Evolutionary conservation across 1,140 invertebrate genomes (phyloP).

Genomic region (Rhyacophila brunnea): DNA sequence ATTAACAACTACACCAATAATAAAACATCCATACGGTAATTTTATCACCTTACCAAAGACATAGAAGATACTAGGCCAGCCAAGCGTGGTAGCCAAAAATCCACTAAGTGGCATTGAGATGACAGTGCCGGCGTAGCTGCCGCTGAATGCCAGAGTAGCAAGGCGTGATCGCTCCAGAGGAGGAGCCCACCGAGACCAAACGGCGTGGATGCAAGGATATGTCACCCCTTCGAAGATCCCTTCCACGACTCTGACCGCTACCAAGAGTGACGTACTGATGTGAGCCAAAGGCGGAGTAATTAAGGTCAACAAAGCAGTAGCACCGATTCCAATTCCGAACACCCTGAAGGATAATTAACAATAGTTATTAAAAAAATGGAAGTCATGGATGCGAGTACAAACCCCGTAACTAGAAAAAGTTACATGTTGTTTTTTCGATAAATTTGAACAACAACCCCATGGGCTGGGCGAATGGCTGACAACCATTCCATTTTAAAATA

Average conservation of each 20-base stretch:
- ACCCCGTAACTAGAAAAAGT: too few species aligned
- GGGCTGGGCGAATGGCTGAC: too few species aligned
- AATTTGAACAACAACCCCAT: too few species aligned
- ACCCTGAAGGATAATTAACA: constrained; percentile 46
- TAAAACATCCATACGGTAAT: too few species aligned
- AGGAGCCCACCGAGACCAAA: constrained; percentile 89
- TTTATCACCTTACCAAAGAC: constrained; percentile 69
- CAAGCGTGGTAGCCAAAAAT: constrained; percentile 66
- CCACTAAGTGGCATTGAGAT: constrained; percentile 76
- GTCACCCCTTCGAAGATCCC: constrained; percentile 88
- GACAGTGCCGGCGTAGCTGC: constrained; percentile 80
- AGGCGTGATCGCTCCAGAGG: constrained; percentile 75
- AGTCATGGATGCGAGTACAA: too few species aligned
- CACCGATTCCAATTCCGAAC: constrained; percentile 77
- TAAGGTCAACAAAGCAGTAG: constrained; percentile 78
- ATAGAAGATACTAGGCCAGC: constrained; percentile 89
- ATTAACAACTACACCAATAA: too few species aligned
- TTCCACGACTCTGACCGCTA: constrained; percentile 77
- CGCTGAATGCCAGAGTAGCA: constrained; percentile 77
- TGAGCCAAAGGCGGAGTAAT: constrained; percentile 77
- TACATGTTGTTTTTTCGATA: too few species aligned
- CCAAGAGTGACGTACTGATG: constrained; percentile 67
- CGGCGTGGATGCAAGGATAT: constrained; percentile 85
- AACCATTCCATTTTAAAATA: too few species aligned
- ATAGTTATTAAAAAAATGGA: background rate